Evolutionary conservation across 2,888 invertebrate species (phyloP), one percentile per base, ranked within the genome.

Genomic region (Cephus pygmeus): DNA sequence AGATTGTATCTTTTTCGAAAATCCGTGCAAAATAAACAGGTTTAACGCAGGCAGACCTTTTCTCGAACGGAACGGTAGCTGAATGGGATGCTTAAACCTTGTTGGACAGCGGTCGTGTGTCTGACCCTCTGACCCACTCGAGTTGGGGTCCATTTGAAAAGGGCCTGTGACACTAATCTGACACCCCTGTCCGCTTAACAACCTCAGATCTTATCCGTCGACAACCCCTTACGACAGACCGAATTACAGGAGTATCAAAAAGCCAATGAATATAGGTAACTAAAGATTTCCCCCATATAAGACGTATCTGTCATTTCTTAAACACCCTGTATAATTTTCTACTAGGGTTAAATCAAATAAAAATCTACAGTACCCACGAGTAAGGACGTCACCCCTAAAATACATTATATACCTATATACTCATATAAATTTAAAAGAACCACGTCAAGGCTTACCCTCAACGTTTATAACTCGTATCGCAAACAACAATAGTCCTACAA

Each of bases 101-200:
- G 79, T 81, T 81, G 84, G 85, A 85, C 85, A 82, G 82, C 83
- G 80, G 84, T 82, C 84, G 85, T 81, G 82, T 86, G 85, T 80
- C 81, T 84, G 86, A 87, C 85, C 86, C 86, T 83, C 83, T 87
- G 88, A 89, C 88, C 88, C 83, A 86, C 80, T 83, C 80, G 79
- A 77, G 78, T 75, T 56, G 77, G 77, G 81, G 69, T 80, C 77
- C 74, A 75, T 79, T 79, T 80, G 78, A 69, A 77, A 77, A 71
- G 78, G 77, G 79, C 81, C 75, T 81, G 73, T 87, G 89, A 88
- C 88, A 85, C 88, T 89, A 89, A 89, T 89, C 89, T 81, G 85
- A 87, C 87, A 85, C 81, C 71, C 31, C 71, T 31, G 71, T 74
- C 36, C 74, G 34, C 74, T 74, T 74, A 74, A 76, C 79, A 77